phyloP scores from a whole-genome alignment of 1,140 invertebrate genomes.

The Mactra quadrangularis region DNA sequence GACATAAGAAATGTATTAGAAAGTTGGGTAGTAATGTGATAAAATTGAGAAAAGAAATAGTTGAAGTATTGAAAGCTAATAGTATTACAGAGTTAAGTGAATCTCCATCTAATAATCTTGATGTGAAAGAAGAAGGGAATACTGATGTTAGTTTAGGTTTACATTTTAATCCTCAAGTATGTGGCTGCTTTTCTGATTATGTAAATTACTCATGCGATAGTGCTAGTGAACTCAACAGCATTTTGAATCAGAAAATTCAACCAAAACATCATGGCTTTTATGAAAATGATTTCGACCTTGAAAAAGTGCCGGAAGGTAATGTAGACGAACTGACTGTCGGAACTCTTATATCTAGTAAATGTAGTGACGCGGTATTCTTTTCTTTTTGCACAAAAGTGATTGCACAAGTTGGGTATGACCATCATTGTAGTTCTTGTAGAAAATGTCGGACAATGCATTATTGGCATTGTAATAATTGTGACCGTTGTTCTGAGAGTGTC shows the following conservation, averaged over 20 bases:
- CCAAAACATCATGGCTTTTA: constrained; percentile 42
- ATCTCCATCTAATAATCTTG: neutral
- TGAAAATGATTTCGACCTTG: constrained; percentile 50
- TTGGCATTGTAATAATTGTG: constrained; percentile 55
- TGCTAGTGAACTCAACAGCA: constrained; percentile 39
- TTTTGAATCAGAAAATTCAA: constrained; percentile 29
- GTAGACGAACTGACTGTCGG: constrained; percentile 46
- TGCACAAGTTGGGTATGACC: constrained; percentile 50
- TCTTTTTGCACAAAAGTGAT: constrained; percentile 56
- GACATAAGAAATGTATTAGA: constrained; percentile 9
- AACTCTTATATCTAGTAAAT: constrained; percentile 35
- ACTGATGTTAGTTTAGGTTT: constrained; percentile 32
- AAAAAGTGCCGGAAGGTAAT: constrained; percentile 44
- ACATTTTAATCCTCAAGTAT: constrained; percentile 24
- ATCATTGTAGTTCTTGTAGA: constrained; percentile 40
- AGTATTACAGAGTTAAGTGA: neutral
- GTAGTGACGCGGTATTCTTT: constrained; percentile 51
- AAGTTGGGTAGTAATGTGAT: constrained; percentile 46
- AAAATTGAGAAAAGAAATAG: constrained; percentile 41
- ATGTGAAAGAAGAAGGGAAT: constrained; percentile 21
- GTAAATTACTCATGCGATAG: constrained; percentile 53
- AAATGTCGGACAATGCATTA: constrained; percentile 36
- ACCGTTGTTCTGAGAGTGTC: constrained; percentile 37
- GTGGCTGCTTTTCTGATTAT: constrained; percentile 50
- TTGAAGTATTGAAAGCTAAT: constrained; percentile 27